phyloP scores from a whole-genome alignment of 2,888 invertebrate genomes.

The Lithophane leautieri region DNA sequence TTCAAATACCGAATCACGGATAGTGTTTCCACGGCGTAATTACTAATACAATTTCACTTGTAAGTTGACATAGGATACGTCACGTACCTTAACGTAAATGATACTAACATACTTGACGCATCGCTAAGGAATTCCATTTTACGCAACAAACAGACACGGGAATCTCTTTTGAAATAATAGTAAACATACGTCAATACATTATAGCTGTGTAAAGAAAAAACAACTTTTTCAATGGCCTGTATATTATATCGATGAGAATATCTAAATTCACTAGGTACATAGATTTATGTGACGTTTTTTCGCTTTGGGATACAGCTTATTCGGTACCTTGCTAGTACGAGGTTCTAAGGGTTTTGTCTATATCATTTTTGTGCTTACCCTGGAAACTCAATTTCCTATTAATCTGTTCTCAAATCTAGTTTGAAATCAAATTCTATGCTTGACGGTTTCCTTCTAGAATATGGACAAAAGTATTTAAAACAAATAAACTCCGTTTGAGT shows the following conservation, averaged over 20 bases:
- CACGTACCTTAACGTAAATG: slow-evolving; percentile 45
- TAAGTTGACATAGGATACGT: slow-evolving; percentile 51
- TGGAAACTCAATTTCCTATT: neutral
- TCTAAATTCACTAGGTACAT: neutral
- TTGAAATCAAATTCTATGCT: neutral
- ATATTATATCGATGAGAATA: neutral
- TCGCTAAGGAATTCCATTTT: slow-evolving; percentile 55
- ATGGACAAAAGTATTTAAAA: slow-evolving; percentile 1
- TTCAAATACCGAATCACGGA: slow-evolving; percentile 9
- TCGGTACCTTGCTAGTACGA: neutral
- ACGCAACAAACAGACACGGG: slow-evolving; percentile 42
- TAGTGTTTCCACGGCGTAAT: slow-evolving; percentile 56
- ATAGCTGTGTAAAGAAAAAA: slow-evolving; percentile 10
- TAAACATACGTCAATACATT: slow-evolving; percentile 31
- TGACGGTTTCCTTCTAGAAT: neutral
- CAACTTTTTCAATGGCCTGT: neutral
- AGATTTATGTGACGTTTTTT: neutral
- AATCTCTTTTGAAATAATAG: slow-evolving; percentile 50
- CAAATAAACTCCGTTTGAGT: slow-evolving; percentile 21
- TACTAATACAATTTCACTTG: slow-evolving; percentile 47
- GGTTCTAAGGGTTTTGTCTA: neutral
- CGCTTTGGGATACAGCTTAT: neutral
- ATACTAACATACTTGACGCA: slow-evolving; percentile 51
- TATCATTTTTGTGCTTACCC: neutral
- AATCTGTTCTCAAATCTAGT: neutral